phyloP scores from a whole-genome alignment of 2,888 invertebrate genomes.

The Eurois occulta region DNA sequence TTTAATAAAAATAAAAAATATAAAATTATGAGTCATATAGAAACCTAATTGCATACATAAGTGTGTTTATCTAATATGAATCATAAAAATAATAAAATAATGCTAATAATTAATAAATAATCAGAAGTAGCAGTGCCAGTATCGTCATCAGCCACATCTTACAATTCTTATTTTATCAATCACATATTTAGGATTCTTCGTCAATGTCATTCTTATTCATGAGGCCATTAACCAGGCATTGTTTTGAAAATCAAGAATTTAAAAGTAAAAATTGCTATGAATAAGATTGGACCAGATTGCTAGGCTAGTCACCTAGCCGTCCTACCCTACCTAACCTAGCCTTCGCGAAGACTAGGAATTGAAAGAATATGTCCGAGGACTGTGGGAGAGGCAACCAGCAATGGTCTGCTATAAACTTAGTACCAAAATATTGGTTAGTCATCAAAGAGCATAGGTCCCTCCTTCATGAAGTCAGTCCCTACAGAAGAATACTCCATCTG shows the following conservation, averaged over 20 bases:
- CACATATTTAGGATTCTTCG: not conserved
- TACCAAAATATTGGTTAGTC: not conserved
- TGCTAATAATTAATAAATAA: not conserved
- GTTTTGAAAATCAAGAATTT: not conserved
- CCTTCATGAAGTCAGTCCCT: not conserved
- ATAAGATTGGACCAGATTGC: not conserved
- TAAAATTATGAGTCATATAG: not conserved
- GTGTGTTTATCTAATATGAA: constrained; percentile 6
- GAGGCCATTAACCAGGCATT: not conserved
- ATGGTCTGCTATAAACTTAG: not conserved
- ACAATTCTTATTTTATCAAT: not conserved
- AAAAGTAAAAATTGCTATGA: not conserved
- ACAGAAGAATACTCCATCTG: not conserved
- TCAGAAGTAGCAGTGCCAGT: not conserved
- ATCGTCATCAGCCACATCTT: not conserved
- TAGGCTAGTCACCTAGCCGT: too few species aligned
- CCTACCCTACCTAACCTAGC: too few species aligned
- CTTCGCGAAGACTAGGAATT: not conserved
- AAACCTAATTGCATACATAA: not conserved
- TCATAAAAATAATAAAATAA: not conserved
- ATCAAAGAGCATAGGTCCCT: not conserved
- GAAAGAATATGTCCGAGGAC: not conserved
- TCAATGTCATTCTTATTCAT: not conserved
- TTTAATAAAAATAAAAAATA: not conserved
- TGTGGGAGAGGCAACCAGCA: not conserved